Evolutionary conservation across 2,888 invertebrate species (phyloP), one percentile per base, ranked within the genome.

Genomic region (Patella caerulea): DNA sequence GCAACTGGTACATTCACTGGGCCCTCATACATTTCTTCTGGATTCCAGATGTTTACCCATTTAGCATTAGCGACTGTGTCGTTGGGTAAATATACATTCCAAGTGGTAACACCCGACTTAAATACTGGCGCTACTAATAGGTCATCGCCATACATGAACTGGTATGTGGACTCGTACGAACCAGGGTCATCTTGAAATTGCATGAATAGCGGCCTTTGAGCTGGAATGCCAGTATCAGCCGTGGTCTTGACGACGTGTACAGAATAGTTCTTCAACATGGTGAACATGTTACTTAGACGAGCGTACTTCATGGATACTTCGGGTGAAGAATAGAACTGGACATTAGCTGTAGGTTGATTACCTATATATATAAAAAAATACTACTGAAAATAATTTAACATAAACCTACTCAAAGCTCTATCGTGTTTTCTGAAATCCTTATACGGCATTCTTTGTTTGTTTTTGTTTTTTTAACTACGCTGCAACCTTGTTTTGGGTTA

Each of bases 61-160:
- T 71, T 24, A n/a, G 71, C 75, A 24, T 77, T 77, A 3, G 83
- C 76, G n/a, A 59, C 77, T 15, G 76, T 53, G 52, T 81, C 85
- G n/a, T 74, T 29, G 3, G 89, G 89, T 2, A 90, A 82, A 71
- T 87, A 88, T 1, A 88, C 85, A 5, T 79, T 80, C 85, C 84
- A 81, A 12, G 73, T 59, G 2, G 77, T 78, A 1, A 83, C 84
- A n/a, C 83, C 83, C 9, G 84, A 70, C 52, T 79, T 52, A 9
- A 86, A 79, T 11, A 90, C 88, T 0, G 90, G 90, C 0, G 90
- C 89, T 1, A 90, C 88, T 4, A 90, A 80, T 14, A 90, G 76
- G 71, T 90, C 89, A 2, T 79, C 45, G 3, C 90, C 90, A 72
- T 83, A 88, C 87, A 90, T 85, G 78, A 88, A 90, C 78, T 90